Percentiles rank a stretch among this genome's conserved stretches.
Evolutionary conservation across 2,797 vertebrate genomes (phyloP).

Genomic region (Manis javanica): DNA sequence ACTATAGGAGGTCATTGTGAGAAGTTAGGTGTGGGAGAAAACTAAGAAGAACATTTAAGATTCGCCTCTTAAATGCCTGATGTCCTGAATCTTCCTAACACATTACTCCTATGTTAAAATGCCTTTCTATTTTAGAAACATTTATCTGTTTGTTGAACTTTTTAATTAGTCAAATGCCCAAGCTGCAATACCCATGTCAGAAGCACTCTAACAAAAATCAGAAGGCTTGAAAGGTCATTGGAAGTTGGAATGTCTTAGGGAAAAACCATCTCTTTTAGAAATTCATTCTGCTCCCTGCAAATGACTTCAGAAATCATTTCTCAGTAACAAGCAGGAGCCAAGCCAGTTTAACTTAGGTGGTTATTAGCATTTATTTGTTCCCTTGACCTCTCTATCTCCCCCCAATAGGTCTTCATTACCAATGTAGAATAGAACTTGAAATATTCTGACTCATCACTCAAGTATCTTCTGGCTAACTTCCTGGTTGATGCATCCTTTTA

Average conservation of each 20-base stretch:
- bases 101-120: neutral
- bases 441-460: neutral
- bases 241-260: neutral
- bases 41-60: neutral
- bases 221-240: neutral
- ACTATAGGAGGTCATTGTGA: neutral
- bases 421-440: conserved; percentile 14
- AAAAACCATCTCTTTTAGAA: neutral
- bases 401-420: neutral
- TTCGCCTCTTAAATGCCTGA: neutral
- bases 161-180: neutral
- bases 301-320: neutral
- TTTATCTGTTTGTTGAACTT: neutral
- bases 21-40: neutral
- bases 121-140: neutral
- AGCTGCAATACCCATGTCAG: neutral
- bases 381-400: neutral
- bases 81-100: neutral
- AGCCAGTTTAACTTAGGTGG: neutral
- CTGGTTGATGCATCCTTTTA: neutral
- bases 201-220: neutral
- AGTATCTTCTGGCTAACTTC: neutral
- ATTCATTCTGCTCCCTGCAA: neutral
- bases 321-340: neutral
- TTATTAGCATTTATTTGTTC: neutral